These are phyloP conservation scores for Rhodinocichla rosea DNA, from an alignment of 2,113 vertebrate genomes.

Conservation along the genomic window DNA sequence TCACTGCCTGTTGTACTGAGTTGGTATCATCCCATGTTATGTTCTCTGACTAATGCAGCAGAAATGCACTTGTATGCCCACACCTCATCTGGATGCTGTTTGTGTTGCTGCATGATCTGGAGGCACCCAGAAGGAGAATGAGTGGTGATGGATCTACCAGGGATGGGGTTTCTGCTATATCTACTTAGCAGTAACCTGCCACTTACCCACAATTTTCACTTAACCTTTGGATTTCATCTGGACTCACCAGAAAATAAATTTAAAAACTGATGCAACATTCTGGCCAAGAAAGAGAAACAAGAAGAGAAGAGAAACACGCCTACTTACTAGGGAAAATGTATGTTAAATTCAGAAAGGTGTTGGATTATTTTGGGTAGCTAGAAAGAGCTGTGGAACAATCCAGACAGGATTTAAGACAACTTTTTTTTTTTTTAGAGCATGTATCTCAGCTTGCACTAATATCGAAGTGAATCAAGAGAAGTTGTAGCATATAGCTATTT, in stretches of 20 bases:
- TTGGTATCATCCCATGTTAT: neutral
- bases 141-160: neutral
- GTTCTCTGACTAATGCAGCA: slow-evolving; percentile 13
- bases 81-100: neutral
- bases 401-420: neutral
- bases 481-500: neutral
- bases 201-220: neutral
- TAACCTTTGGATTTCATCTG: neutral
- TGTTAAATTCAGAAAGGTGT: neutral
- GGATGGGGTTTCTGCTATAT: neutral
- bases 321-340: neutral
- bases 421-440: neutral
- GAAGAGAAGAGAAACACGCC: neutral
- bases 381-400: neutral
- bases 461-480: neutral
- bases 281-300: neutral
- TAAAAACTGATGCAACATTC: neutral
- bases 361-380: neutral
- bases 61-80: neutral
- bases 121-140: neutral
- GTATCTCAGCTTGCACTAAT: neutral
- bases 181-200: neutral
- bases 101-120: neutral
- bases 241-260: neutral
- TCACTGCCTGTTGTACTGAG: neutral